Conservation (phyloP, 2,888 invertebrate genomes). For the Rosalia funebris region DNA sequence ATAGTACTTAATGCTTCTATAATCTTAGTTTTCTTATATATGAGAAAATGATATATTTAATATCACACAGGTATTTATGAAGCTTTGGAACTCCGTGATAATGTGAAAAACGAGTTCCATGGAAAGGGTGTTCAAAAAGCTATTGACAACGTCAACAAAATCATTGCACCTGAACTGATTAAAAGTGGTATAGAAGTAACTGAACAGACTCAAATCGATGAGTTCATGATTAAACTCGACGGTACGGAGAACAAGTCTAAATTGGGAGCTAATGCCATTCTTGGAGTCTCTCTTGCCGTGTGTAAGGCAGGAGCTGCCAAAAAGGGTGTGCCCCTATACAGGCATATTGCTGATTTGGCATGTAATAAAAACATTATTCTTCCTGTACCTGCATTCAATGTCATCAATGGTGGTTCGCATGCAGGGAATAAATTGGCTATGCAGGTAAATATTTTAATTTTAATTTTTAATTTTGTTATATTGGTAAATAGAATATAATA, state of each 20-base stretch:
- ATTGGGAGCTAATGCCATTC: conserved; percentile 96
- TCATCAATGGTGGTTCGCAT: conserved; percentile 99
- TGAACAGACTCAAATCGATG: conserved; percentile 89
- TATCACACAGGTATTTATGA: conserved; percentile 87
- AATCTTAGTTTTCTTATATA: no score
- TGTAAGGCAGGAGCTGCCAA: conserved; percentile 98
- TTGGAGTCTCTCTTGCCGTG: conserved; percentile 96
- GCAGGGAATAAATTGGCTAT: conserved; percentile 98
- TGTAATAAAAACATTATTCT: conserved; percentile 90
- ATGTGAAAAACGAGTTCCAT: conserved; percentile 88
- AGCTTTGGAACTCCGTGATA: conserved; percentile 95
- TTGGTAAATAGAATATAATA: no score
- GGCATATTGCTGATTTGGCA: conserved; percentile 95
- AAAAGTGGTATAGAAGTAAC: conserved; percentile 86
- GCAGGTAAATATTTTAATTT: conserved; percentile 67
- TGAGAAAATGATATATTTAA: no score
- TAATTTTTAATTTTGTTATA: no score
- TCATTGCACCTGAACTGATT: conserved; percentile 80
- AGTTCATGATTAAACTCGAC: conserved; percentile 87
- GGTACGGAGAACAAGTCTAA: conserved; percentile 98
- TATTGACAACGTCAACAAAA: conserved; percentile 88
- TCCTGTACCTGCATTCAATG: conserved; percentile 98
- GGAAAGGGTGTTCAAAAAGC: conserved; percentile 97
- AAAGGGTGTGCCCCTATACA: conserved; percentile 87
- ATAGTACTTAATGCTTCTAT: no score